These are phyloP conservation scores for Mungos mungo DNA, from an alignment of 2,113 vertebrate genomes.

Conservation along the genomic window DNA sequence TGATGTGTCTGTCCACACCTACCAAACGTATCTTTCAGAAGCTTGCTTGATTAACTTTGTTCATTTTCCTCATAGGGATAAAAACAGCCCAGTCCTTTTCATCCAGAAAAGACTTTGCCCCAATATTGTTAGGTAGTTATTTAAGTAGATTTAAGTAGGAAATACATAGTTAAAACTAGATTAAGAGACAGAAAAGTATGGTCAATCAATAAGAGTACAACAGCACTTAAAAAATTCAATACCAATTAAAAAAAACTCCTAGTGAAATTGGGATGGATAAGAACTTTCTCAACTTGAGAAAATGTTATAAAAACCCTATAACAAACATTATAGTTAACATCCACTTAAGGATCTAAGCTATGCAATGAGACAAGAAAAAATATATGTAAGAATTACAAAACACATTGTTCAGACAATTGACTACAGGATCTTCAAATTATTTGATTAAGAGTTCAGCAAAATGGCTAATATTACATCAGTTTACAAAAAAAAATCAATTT, in stretches of 20 bases:
- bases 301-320: neutral
- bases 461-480: neutral
- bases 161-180: neutral
- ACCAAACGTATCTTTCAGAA: neutral
- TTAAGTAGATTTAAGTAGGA: neutral
- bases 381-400: neutral
- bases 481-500: neutral
- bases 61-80: neutral
- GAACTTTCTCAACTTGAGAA: neutral
- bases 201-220: neutral
- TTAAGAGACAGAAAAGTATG: neutral
- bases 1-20: rapidly evolving
- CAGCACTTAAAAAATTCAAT: neutral
- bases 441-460: neutral
- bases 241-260: neutral
- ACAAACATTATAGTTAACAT: neutral
- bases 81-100: neutral
- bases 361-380: neutral
- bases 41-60: neutral
- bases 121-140: neutral
- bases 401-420: neutral
- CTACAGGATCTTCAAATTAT: neutral
- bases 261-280: neutral
- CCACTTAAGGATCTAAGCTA: neutral
- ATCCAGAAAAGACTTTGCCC: neutral